Evolutionary conservation across 35 echinoderm and acorn worm genomes (phyloP).

Genomic region (Ophioderma brevispina): DNA sequence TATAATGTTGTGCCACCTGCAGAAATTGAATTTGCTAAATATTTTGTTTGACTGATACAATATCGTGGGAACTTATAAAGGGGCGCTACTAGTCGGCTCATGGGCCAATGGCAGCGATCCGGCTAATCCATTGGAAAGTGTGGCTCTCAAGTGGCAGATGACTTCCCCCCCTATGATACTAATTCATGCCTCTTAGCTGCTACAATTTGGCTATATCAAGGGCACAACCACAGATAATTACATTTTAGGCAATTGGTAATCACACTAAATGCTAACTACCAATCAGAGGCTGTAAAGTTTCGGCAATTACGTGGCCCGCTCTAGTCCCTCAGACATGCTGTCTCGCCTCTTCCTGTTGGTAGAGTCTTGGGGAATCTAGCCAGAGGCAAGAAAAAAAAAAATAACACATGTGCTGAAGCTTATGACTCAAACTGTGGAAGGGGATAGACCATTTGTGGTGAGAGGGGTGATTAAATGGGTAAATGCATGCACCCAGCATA

Average conservation of each 20-base stretch:
- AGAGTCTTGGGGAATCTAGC: background rate
- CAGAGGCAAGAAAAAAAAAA: too few species aligned
- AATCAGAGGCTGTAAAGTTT: background rate
- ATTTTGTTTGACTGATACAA: too few species aligned
- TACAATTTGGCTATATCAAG: background rate
- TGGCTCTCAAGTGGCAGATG: background rate
- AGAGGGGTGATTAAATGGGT: background rate
- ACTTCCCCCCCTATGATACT: background rate
- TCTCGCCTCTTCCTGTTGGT: conserved; percentile 12
- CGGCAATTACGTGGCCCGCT: background rate
- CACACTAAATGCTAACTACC: background rate
- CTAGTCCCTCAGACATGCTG: conserved; percentile 2
- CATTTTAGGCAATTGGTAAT: background rate
- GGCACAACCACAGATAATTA: background rate
- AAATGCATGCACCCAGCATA: too few species aligned
- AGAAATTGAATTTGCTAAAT: too few species aligned
- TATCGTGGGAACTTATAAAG: too few species aligned
- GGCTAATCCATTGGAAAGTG: background rate
- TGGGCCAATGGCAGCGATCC: background rate
- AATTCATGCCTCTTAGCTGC: background rate
- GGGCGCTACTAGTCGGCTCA: background rate
- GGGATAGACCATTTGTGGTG: background rate
- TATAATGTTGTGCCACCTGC: too few species aligned
- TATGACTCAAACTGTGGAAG: background rate
- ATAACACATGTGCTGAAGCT: background rate